Conservation (phyloP, 1,140 invertebrate genomes). For the Coelopa frigida region DNA sequence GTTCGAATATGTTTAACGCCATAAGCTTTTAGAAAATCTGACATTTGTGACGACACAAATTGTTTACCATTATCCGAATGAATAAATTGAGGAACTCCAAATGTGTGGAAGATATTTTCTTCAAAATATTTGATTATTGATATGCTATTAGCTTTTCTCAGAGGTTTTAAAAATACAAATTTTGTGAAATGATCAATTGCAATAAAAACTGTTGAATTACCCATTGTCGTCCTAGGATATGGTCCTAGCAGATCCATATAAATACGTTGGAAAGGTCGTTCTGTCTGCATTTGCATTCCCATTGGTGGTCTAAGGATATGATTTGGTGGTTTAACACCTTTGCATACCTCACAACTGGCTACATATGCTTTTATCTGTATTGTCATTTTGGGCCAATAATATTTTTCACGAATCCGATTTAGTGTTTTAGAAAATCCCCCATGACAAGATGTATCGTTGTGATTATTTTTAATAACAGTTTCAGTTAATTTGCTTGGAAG, state of each 20-base stretch:
- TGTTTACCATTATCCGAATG: constrained; percentile 10
- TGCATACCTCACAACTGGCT: not conserved
- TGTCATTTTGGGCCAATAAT: constrained; percentile 9
- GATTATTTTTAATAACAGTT: not conserved
- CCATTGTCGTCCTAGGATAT: constrained; percentile 2
- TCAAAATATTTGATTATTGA: not conserved
- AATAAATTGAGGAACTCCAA: constrained; percentile 3
- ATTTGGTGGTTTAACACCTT: not conserved
- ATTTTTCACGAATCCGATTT: not conserved
- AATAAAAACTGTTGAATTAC: constrained; percentile 8
- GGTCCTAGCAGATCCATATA: constrained; percentile 9
- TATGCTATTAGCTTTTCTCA: not conserved
- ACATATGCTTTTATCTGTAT: constrained; percentile 1
- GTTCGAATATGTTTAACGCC: constrained; percentile 8
- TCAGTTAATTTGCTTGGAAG: not conserved
- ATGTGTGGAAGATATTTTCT: not conserved
- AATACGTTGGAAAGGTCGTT: constrained; percentile 3
- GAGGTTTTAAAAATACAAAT: constrained; percentile 5
- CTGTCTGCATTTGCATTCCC: not conserved
- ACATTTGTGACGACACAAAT: not conserved
- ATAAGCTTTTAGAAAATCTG: not conserved
- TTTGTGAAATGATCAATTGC: constrained; percentile 10
- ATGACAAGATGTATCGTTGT: not conserved
- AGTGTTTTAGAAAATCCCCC: not conserved
- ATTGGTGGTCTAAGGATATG: not conserved